A percentile compares a stretch with the other conserved stretches of the same genome.
These are phyloP conservation scores for Semotilus atromaculatus DNA, from an alignment of 2,797 vertebrate genomes.

Conservation along the genomic window DNA sequence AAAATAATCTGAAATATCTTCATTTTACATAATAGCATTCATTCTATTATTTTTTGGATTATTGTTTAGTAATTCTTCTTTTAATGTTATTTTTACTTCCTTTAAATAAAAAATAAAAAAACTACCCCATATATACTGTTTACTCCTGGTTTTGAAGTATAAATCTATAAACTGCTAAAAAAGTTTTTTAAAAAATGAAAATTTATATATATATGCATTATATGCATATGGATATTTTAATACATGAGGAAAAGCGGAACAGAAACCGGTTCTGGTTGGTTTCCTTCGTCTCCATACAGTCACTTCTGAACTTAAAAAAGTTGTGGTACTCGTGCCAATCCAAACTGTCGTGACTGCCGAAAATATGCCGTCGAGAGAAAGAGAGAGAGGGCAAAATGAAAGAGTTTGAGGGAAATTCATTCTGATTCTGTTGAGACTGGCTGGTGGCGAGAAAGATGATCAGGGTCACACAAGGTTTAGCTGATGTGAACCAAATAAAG, in stretches of 20 bases:
- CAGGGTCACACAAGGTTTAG: slow-evolving; percentile 52
- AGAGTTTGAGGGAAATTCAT: slow-evolving; percentile 23
- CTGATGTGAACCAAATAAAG: slow-evolving; percentile 47
- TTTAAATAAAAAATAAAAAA: too few relatives aligned
- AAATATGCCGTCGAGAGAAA: slow-evolving; percentile 31
- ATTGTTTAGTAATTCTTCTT: not conserved
- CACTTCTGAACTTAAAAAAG: slow-evolving; percentile 32
- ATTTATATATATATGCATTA: too few relatives aligned
- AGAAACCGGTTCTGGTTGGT: slow-evolving; percentile 44
- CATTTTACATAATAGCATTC: not conserved
- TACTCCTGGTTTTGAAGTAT: not conserved
- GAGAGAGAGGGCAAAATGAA: not conserved
- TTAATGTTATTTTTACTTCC: not conserved
- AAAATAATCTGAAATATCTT: not conserved
- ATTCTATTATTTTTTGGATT: not conserved
- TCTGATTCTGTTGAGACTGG: slow-evolving; percentile 40
- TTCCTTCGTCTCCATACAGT: slow-evolving; percentile 33
- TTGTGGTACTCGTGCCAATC: slow-evolving; percentile 46
- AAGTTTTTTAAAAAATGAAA: not conserved
- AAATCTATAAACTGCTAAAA: not conserved
- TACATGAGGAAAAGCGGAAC: slow-evolving; percentile 38
- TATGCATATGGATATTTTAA: slow-evolving; percentile 49
- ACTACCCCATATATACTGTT: too few relatives aligned
- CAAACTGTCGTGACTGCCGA: slow-evolving; percentile 39
- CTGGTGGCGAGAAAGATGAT: slow-evolving; percentile 39